Evolutionary conservation across 2,888 invertebrate genomes (phyloP).

Genomic region (Thymelicus acteon): DNA sequence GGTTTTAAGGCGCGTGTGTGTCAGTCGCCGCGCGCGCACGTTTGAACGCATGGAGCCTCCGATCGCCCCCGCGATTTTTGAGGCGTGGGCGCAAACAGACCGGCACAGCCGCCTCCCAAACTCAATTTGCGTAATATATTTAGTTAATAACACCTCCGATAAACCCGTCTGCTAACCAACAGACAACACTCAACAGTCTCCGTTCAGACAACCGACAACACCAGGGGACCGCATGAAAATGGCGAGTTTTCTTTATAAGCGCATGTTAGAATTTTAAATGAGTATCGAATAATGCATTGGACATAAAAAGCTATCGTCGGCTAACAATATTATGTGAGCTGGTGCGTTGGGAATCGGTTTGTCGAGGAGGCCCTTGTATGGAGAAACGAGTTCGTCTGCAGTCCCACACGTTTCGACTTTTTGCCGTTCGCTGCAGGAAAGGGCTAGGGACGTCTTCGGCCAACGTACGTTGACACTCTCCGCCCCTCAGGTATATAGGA

Average conservation of each 20-base stretch:
- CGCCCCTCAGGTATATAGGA: slow-evolving; percentile 51
- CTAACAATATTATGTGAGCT: slow-evolving; percentile 84
- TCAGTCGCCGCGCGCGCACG: slow-evolving; percentile 74
- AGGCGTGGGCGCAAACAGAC: slow-evolving; percentile 72
- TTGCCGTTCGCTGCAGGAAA: slow-evolving; percentile 76
- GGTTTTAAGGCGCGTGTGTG: slow-evolving; percentile 66
- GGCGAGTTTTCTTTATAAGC: slow-evolving; percentile 81
- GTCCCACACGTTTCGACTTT: slow-evolving; percentile 83
- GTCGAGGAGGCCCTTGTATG: slow-evolving; percentile 79
- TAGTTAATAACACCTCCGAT: slow-evolving; percentile 60
- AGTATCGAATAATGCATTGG: slow-evolving; percentile 84
- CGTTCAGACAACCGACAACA: slow-evolving; percentile 67
- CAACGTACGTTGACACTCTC: slow-evolving; percentile 57
- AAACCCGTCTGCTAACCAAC: slow-evolving; percentile 42
- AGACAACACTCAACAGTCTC: slow-evolving; percentile 2
- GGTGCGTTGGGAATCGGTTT: slow-evolving; percentile 80
- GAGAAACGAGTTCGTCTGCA: slow-evolving; percentile 81
- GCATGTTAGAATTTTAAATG: slow-evolving; percentile 85
- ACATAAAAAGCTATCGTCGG: slow-evolving; percentile 83
- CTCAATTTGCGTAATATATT: slow-evolving; percentile 81
- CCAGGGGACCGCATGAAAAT: slow-evolving; percentile 78
- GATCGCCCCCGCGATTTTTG: slow-evolving; percentile 79
- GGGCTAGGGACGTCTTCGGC: slow-evolving; percentile 66
- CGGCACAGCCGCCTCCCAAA: slow-evolving; percentile 67
- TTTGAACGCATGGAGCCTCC: slow-evolving; percentile 80